Evolutionary conservation across 2,888 invertebrate species (phyloP).

Genomic region (Tromatobia lineatoria): DNA sequence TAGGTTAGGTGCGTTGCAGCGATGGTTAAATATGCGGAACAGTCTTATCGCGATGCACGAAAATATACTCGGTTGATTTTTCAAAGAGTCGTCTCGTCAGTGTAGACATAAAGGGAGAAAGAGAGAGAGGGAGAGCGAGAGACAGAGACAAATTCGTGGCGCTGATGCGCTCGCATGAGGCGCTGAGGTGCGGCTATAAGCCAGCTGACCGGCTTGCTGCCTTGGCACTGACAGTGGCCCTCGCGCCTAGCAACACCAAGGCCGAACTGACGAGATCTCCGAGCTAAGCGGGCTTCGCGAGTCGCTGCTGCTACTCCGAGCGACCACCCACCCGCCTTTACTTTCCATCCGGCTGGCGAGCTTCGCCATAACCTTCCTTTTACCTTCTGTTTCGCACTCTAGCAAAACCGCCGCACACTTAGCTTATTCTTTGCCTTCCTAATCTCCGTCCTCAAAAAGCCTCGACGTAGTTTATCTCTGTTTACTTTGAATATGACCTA

Average conservation of each 20-base stretch:
- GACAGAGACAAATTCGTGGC: conserved; percentile 47
- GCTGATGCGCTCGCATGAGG: conserved; percentile 16
- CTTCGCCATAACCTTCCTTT: conserved; percentile 37
- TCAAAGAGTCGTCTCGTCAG: not conserved
- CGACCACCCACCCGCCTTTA: conserved; percentile 52
- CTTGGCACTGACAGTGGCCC: conserved; percentile 84
- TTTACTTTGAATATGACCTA: not conserved
- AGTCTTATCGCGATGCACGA: not conserved
- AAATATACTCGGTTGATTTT: not conserved
- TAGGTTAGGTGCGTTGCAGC: not conserved
- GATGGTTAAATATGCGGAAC: not conserved
- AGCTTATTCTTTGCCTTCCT: not conserved
- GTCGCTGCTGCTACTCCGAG: conserved; percentile 61
- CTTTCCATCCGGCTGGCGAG: conserved; percentile 36
- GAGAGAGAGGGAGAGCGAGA: no score
- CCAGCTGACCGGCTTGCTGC: conserved; percentile 72
- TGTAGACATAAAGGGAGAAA: not conserved
- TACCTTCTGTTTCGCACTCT: not conserved
- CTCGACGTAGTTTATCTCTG: not conserved
- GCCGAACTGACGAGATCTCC: conserved; percentile 75
- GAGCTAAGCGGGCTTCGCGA: conserved; percentile 64
- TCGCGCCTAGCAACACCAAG: conserved; percentile 84
- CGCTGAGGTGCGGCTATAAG: conserved; percentile 59
- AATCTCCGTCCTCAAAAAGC: not conserved
- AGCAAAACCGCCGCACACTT: not conserved